phyloP scores from a whole-genome alignment of 2,888 invertebrate species.

The Azorinus chamasolen region DNA sequence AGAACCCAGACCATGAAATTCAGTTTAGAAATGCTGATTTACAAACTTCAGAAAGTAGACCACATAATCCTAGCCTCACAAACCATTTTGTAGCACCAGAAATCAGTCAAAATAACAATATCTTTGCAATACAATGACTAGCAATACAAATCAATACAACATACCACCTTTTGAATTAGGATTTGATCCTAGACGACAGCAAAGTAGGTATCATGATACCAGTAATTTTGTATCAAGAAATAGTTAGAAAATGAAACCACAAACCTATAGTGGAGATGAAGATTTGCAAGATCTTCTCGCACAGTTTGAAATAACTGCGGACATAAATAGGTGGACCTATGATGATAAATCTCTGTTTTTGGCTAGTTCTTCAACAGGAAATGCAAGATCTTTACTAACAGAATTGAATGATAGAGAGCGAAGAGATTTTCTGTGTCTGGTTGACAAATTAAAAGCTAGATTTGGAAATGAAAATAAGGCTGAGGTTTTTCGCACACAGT shows the following conservation, averaged over 20 bases:
- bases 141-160: too few species aligned
- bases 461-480: slow-evolving; percentile 46
- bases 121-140: too few species aligned
- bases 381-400: slow-evolving; percentile 38
- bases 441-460: slow-evolving; percentile 31
- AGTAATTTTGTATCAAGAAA: too few species aligned
- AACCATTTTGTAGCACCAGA: too few species aligned
- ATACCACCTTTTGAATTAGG: too few species aligned
- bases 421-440: slow-evolving; percentile 39
- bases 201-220: too few species aligned
- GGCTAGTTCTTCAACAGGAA: slow-evolving; percentile 48
- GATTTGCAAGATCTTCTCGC: slow-evolving; percentile 45
- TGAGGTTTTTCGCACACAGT: slow-evolving; percentile 47
- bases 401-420: slow-evolving; percentile 31
- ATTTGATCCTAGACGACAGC: too few species aligned
- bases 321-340: slow-evolving; percentile 86
- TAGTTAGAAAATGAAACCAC: slow-evolving; percentile 22
- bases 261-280: slow-evolving; percentile 36
- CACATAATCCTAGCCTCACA: too few species aligned
- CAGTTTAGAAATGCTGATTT: too few species aligned
- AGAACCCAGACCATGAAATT: too few species aligned
- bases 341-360: slow-evolving; percentile 43
- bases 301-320: slow-evolving; percentile 46
- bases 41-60: too few species aligned
- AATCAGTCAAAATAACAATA: too few species aligned